Base-by-base conservation (phyloP, 2,888 invertebrate species). In the Andrena bucephala region DNA sequence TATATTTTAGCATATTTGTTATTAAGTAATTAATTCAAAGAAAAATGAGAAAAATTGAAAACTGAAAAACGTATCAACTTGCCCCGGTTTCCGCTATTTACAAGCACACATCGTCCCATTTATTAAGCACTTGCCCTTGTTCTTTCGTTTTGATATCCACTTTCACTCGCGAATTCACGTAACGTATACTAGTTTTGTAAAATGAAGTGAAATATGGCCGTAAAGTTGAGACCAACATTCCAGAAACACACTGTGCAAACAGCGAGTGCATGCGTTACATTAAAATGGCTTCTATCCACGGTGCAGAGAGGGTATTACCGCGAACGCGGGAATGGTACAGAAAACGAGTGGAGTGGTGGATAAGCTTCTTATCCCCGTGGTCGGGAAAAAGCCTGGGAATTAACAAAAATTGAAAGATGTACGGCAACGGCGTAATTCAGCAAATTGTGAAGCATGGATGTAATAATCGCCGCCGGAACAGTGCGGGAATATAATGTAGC, bases 191-290 rank as follows among this genome's bases (percentile, higher is more conserved):
- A 57, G 10, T 57, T 27, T 57, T 57, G 27, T 27, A 10, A 8
- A 57, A 57, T 57, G 8, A 27, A 57, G 24, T 24, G 57, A 27
- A 10, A 57, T 24, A 57, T 10, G 10, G 10, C 1, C 57, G 57
- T 4, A 27, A 20, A 24, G 20, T 57, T 57, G 5, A 27, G 24
- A 20, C 48, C 13, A 77, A 63, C 13, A 31, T 59, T 63, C 33
- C 27, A 52, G 31, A 6, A 63, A 54, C 29, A 33, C 6, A 20
- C 62, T 33, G 33, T 33, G 31, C 24, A 16, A 20, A 10, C 13
- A 7, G 50, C 16, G 24, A 52, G 31, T 63, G 48, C 52, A 27
- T n/a, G 27, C n/a, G 36, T 76, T 72, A 36, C 63, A 48, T 76
- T 76, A 54, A 72, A 57, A 65, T 29, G 42, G 24, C 54, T 57